phyloP scores from a whole-genome alignment of 2,797 vertebrate species.

The Megalops cyprinoides region DNA sequence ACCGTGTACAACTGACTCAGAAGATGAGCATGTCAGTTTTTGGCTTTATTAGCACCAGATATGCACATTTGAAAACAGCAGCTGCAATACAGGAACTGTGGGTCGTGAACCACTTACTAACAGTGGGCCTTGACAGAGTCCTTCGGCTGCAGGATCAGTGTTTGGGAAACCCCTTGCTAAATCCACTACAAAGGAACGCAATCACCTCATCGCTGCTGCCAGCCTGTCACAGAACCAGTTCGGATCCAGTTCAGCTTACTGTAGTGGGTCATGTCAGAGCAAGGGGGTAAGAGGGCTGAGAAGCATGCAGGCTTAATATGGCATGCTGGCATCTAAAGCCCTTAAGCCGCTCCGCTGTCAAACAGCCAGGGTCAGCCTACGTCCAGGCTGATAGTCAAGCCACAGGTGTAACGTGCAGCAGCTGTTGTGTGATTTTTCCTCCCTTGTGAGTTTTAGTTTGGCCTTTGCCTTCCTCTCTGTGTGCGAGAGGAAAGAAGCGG shows the following conservation, averaged over 20 bases:
- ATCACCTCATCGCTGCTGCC: constrained; percentile 3
- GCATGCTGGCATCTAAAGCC: constrained; percentile 65
- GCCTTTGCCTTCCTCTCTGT: neutral
- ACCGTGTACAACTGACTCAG: neutral
- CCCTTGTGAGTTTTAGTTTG: neutral
- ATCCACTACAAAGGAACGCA: neutral
- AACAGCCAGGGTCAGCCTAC: constrained; percentile 38
- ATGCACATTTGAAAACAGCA: neutral
- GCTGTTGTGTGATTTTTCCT: neutral
- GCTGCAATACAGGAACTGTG: neutral
- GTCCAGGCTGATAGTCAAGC: constrained; percentile 18
- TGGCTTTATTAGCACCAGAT: neutral
- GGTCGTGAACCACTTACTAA: neutral
- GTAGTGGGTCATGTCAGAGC: constrained; percentile 37
- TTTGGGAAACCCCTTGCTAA: neutral
- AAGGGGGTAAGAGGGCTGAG: constrained; percentile 33
- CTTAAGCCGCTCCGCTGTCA: constrained; percentile 70
- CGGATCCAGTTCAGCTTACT: constrained; percentile 68
- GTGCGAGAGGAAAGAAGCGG: neutral
- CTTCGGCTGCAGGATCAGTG: neutral
- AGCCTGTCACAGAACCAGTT: constrained; percentile 54
- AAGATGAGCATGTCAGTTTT: neutral
- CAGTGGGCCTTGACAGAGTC: too few species aligned
- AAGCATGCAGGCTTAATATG: constrained; percentile 50
- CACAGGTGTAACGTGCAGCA: neutral